Evolutionary conservation across 2,888 invertebrate species (phyloP), one percentile per base, ranked within the genome.

Genomic region (Epinotia nisella): DNA sequence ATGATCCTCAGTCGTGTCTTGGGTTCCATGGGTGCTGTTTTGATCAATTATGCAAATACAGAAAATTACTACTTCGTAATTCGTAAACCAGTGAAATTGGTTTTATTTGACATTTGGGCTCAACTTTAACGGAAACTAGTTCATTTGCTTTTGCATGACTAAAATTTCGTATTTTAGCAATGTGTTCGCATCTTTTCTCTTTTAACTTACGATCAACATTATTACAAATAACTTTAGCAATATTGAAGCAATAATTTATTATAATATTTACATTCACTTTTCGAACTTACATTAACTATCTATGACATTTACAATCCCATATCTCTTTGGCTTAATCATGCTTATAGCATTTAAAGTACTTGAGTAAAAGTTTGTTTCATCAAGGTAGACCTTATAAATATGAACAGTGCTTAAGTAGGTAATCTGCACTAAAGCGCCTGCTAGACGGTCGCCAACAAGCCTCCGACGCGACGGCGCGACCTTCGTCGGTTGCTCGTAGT

Each of bases 141-240:
- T 29, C 9, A 35, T 35, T 35, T 35, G 35, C 35, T 35, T 35
- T 35, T 9, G 35, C 9, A 7, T 35, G 35, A 35, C 35, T 35
- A 35, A 7, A 5, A 29, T 29, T 35, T 9, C 35, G 35, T 35
- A 49, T 49, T 49, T 49, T 49, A n/a, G 1, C 10, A 29, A 10
- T 19, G 19, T 13, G 41, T 68, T 69, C 62, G 29, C 68, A 51
- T 53, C 3, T 11, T 41, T 64, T 29, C 62, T 73, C 68, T 58
- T 13, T 64, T 55, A 17, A 39, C 58, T 73, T 53, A 69, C 41
- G 65, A 60, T 75, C 71, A 70, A 79, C 76, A 78, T 81, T 82
- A 82, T 81, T 84, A 81, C 80, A 79, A 82, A 80, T 79, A 79
- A 81, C 78, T 76, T 77, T 78, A 75, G 74, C 76, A 76, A 75